Conservation (phyloP, 1,140 invertebrate genomes). For the Drosophila micromelanica region DNA sequence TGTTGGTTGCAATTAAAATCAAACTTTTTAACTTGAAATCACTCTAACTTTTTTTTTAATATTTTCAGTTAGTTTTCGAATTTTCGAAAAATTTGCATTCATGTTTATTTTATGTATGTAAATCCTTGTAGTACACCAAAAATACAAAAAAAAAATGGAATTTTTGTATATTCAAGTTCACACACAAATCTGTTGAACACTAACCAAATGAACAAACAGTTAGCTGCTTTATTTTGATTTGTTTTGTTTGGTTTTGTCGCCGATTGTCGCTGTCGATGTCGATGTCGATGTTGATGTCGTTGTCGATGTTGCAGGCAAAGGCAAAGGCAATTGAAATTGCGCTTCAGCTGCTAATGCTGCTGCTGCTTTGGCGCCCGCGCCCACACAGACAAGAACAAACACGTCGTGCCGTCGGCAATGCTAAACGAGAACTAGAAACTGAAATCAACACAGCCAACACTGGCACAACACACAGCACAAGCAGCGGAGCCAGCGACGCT, state of each 20-base stretch:
- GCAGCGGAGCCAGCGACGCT: constrained; percentile 35
- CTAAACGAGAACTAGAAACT: constrained; percentile 79
- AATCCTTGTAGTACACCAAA: constrained; percentile 14
- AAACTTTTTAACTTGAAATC: too few species aligned
- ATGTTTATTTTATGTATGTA: too few species aligned
- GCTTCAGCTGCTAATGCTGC: constrained; percentile 24
- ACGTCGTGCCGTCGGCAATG: constrained; percentile 82
- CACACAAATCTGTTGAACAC: constrained; percentile 1
- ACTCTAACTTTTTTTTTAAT: too few species aligned
- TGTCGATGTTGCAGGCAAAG: constrained; percentile 16
- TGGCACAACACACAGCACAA: constrained; percentile 20
- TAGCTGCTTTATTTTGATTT: constrained; percentile 16
- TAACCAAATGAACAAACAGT: constrained; percentile 20
- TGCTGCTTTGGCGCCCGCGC: constrained; percentile 32
- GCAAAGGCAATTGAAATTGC: constrained; percentile 37
- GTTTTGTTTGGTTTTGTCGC: constrained; percentile 28
- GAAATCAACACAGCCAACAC: constrained; percentile 16
- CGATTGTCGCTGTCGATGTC: constrained; percentile 17
- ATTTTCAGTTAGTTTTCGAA: too few species aligned
- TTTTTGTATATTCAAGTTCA: neutral
- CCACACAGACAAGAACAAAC: constrained; percentile 48
- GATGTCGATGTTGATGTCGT: constrained; percentile 1
- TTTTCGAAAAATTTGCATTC: too few species aligned
- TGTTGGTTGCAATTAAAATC: too few species aligned
- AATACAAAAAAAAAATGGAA: constrained; percentile 26